Evolutionary conservation across 23 tunicate species (phyloP), one percentile per base, ranked within the genome.

Genomic region (Ciona savignyi): DNA sequence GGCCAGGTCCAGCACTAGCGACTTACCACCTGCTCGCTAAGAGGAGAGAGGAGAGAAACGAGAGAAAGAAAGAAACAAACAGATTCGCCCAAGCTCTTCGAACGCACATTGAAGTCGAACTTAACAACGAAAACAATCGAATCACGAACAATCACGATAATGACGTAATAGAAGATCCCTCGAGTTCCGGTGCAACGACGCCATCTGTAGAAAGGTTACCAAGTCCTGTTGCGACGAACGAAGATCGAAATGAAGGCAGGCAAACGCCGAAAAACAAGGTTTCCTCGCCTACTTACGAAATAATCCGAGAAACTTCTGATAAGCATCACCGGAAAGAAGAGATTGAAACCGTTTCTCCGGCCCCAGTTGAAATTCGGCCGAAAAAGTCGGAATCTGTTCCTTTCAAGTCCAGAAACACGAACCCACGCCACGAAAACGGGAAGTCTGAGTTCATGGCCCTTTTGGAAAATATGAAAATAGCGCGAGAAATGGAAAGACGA

Each of bases 1-100:
- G 95, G 15, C 99, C 99, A 0, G 88, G 93, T 0, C 90, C 83
- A 25, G 91, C 75, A 2, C 83, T 95, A 6, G 83, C 99, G 72
- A 87, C 95, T 4, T 95, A 95, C 72, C 86, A 95, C 63, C 86
- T 95, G 0, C 74, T 95, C 6, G 35, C 25, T 33, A 72, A 51
- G 35, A 73, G 63, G 48, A 64, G 30, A 25, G 4, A 0, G 42
- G 73, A 70, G 62, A 35, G 65, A 62, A 72, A 65, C 49, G 76
- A 42, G 24, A 72, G 29, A 51, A 72, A 72, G 35, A 23, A 49
- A 26, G 76, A 42, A 42, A 48, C 64, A 48, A 35, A 72, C 61
- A 31, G 51, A n/a, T 48, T 72, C 30, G 9, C 31, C 31, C 49
- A 72, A 20, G 64, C 30, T 30, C 49, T 72, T 48, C 63, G 64